phyloP scores from a whole-genome alignment of 2,113 vertebrate genomes.

The cattle (Bos taurus) region DNA sequence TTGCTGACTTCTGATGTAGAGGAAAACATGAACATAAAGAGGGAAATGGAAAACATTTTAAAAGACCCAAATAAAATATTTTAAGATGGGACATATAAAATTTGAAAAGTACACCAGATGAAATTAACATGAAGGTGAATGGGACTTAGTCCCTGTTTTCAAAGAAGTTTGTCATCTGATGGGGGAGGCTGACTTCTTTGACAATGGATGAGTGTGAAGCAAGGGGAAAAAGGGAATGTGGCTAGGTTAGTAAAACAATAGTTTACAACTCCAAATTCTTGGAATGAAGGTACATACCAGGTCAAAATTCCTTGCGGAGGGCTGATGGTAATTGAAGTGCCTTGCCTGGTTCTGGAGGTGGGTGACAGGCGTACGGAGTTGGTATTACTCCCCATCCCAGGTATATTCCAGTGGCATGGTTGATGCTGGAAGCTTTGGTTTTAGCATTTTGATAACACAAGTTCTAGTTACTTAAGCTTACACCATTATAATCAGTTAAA shows the following conservation, averaged over 20 bases:
- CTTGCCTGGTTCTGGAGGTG: background rate
- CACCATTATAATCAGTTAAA: background rate
- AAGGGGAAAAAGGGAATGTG: background rate
- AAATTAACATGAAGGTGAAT: background rate
- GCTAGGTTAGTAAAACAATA: background rate
- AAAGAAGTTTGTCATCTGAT: background rate
- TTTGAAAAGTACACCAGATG: background rate
- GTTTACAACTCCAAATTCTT: background rate
- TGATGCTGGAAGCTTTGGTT: background rate
- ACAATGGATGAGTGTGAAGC: background rate
- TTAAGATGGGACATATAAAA: background rate
- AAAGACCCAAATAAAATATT: background rate
- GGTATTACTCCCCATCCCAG: background rate
- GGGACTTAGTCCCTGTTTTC: background rate
- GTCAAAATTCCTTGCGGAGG: background rate
- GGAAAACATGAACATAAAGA: background rate
- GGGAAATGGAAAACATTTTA: background rate
- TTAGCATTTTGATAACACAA: background rate
- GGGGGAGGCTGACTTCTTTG: background rate
- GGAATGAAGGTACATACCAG: background rate
- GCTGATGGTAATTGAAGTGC: background rate
- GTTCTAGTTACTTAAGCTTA: background rate
- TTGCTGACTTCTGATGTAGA: background rate
- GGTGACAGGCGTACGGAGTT: accelerated
- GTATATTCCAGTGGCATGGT: background rate